Percentiles rank a stretch among this genome's conserved stretches.
Conservation (phyloP, 2,888 invertebrate species). For the Neoitamus cyanurus region DNA sequence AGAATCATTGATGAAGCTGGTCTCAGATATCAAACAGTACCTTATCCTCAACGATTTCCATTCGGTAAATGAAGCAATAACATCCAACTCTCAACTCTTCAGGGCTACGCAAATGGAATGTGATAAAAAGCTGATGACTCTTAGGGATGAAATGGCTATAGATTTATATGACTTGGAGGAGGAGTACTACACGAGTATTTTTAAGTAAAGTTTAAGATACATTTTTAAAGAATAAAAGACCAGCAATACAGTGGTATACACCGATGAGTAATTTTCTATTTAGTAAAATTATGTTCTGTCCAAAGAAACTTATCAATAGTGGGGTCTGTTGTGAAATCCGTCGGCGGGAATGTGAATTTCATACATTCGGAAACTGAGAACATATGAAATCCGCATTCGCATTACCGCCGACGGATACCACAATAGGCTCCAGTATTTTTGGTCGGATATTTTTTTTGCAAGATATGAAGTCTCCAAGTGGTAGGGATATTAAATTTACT, state of each 20-base stretch:
- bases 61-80: constrained; percentile 96
- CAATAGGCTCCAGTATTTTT: too few species aligned
- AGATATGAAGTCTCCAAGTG: too few species aligned
- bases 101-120: constrained; percentile 91
- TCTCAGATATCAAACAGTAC: constrained; percentile 98
- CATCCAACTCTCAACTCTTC: constrained; percentile 90
- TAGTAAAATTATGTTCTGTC: not conserved
- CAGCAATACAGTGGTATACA: not conserved
- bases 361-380: too few species aligned
- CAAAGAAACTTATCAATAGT: not conserved
- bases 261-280: not conserved
- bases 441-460: too few species aligned
- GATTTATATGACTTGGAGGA: constrained; percentile 72
- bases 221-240: not conserved
- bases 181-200: constrained; percentile 66
- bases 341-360: too few species aligned
- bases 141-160: constrained; percentile 94
- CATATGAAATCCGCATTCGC: too few species aligned
- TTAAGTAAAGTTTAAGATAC: constrained; percentile 60
- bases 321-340: not conserved
- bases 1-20: constrained; percentile 95
- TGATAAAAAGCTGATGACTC: constrained; percentile 90
- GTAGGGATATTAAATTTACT: too few species aligned
- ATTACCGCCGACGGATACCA: too few species aligned
- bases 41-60: constrained; percentile 98